Evolutionary conservation across 2,888 invertebrate species (phyloP).

Genomic region (Cerceris ruficornis): DNA sequence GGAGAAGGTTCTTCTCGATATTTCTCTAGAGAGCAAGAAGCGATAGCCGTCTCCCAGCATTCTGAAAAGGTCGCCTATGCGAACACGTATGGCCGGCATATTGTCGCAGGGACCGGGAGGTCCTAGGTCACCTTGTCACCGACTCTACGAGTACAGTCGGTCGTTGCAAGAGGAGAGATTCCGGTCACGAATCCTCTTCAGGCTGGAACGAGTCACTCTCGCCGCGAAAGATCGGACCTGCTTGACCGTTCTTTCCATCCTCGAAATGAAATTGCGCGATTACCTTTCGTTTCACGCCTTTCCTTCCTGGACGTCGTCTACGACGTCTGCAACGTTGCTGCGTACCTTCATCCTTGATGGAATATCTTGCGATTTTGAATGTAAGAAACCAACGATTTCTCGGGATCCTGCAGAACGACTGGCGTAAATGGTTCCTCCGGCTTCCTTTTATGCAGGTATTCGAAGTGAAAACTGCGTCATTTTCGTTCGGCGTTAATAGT

Average conservation of each 20-base stretch:
- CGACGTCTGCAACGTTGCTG: neutral
- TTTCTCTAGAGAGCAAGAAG: neutral
- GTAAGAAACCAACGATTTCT: constrained; percentile 10
- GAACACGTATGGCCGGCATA: constrained; percentile 16
- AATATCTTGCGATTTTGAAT: constrained; percentile 29
- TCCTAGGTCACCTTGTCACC: constrained; percentile 42
- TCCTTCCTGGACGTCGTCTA: constrained; percentile 18
- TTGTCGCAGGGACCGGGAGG: constrained; percentile 18
- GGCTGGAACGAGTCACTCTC: constrained; percentile 52
- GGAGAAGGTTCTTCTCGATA: constrained; percentile 2
- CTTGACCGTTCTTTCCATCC: constrained; percentile 47
- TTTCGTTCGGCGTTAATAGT: neutral
- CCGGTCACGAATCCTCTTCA: constrained; percentile 66
- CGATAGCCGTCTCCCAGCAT: neutral
- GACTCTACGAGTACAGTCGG: constrained; percentile 38
- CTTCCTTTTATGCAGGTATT: neutral
- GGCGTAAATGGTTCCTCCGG: neutral
- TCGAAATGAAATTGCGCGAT: constrained; percentile 63
- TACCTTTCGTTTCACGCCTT: constrained; percentile 60
- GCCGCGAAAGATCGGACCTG: constrained; percentile 50
- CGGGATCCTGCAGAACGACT: neutral
- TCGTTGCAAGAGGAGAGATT: constrained; percentile 45
- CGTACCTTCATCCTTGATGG: neutral
- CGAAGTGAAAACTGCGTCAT: neutral
- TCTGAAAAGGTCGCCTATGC: constrained; percentile 9